A percentile compares a stretch with the other conserved stretches of the same genome.
Conservation (phyloP, 2,113 vertebrate genomes). For the Trogon melanurus region DNA sequence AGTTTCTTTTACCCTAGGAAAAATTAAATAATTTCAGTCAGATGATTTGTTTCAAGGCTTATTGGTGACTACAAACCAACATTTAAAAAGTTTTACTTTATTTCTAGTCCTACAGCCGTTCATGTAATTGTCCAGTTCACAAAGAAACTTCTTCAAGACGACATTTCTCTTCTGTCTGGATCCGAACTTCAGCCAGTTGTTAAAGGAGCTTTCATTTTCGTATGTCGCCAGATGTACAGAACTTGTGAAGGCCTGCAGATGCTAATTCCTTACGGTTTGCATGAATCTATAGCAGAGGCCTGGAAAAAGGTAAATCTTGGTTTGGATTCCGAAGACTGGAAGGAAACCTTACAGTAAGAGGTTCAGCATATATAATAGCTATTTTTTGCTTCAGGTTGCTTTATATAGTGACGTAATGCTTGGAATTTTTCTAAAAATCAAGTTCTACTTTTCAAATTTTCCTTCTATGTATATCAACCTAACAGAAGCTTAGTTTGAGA, state of each 20-base stretch:
- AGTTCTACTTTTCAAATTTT: not conserved
- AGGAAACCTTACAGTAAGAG: not conserved
- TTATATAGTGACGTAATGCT: not conserved
- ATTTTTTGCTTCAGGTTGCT: not conserved
- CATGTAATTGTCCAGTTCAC: constrained; percentile 87
- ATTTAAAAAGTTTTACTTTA: constrained; percentile 23
- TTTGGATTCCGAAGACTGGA: not conserved
- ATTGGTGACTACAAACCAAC: not conserved
- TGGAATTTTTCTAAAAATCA: not conserved
- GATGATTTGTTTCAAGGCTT: not conserved
- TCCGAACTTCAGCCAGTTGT: constrained; percentile 70
- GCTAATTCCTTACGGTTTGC: constrained; percentile 84
- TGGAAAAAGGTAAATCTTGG: constrained; percentile 88
- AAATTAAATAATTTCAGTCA: not conserved
- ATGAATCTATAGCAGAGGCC: constrained; percentile 80
- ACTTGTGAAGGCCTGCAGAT: constrained; percentile 91
- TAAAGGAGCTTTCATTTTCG: constrained; percentile 91
- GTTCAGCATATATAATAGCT: not conserved
- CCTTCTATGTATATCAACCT: not conserved
- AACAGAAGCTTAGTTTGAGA: not conserved
- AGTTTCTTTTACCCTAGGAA: not conserved
- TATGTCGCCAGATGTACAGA: constrained; percentile 91
- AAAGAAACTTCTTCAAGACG: constrained; percentile 85
- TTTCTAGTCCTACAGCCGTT: constrained; percentile 82
- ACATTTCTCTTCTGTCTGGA: constrained; percentile 73